Base-by-base conservation (phyloP, 2,797 vertebrate genomes). In the Labroides dimidiatus region DNA sequence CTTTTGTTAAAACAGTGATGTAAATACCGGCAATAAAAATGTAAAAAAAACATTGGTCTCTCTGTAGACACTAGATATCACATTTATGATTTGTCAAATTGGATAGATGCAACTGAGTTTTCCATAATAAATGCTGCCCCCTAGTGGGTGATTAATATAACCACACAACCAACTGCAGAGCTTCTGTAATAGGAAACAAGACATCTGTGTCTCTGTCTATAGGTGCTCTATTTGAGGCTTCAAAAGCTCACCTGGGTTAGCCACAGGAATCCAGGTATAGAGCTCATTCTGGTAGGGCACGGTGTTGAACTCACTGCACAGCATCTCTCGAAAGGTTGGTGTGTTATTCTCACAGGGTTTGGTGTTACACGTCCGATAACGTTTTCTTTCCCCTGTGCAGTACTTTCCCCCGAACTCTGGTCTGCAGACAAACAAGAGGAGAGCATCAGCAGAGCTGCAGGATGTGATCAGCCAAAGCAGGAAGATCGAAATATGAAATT, bases 241-340 rank as follows among this genome's bases (percentile, higher is more conserved):
- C 54, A 4, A 39, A 3, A 47, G 83, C 76, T 54, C 92, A 98
- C 98, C 78, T 86, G 92, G 75, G 84, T 94, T 96, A 41, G 91
- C 83, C 68, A 99, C 89, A 0, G 98, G 97, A 78, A 95, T 93
- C 97, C 98, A 99, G 80, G 91, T 89, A 87, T 99, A 96, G 67
- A 99, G 93, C 52, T 96, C 93, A 0, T 98, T 98, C 86, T 96
- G 95, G 90, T 98, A 97, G 2, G 95, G 93, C 56, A 99, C 96
- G 0, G 97, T 98, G 88, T 99, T 94, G 74, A 99, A 99, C 85
- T 99, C 98, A 39, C 95, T 98, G 92, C 98, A 99, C 52, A 98
- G 96, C 97, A 99, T 97, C 87, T 99, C 97, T 39, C 97, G 94
- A 63, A 99, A 99, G 1, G 94, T 94, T 0, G 96, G 97, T 1